Percentiles rank a stretch among this genome's conserved stretches.
Evolutionary conservation across 2,888 invertebrate genomes (phyloP).

Genomic region (Scelioninae gen. 1): DNA sequence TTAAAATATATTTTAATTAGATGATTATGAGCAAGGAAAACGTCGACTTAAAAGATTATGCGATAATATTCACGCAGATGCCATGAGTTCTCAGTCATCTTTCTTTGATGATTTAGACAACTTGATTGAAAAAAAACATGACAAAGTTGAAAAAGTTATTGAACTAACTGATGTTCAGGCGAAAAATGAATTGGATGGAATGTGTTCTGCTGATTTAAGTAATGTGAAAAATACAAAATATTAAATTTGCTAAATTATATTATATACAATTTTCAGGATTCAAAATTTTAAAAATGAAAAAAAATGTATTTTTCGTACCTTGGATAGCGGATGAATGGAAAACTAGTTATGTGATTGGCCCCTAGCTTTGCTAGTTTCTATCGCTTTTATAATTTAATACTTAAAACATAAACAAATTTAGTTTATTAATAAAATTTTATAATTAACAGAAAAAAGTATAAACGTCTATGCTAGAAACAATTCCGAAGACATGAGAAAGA

Average conservation of each 20-base stretch:
- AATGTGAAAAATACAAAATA: no score
- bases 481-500: no score
- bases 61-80: background rate
- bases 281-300: background rate
- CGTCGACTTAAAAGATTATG: background rate
- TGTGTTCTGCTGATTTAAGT: no score
- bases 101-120: conserved; percentile 1
- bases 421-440: no score
- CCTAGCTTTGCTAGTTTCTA: no score
- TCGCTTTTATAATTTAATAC: no score
- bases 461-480: no score
- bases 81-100: background rate
- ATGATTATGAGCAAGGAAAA: background rate
- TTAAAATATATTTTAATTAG: conserved; percentile 2
- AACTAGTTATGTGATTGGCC: no score
- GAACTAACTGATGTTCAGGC: background rate
- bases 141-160: background rate
- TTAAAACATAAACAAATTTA: no score
- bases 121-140: background rate
- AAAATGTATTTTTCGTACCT: background rate
- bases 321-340: no score
- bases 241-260: background rate
- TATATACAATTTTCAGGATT: background rate
- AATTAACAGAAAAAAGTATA: no score
- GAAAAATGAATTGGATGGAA: background rate